Evolutionary conservation across 1,140 invertebrate genomes (phyloP).

Genomic region (Panagrolaimus sp.): DNA sequence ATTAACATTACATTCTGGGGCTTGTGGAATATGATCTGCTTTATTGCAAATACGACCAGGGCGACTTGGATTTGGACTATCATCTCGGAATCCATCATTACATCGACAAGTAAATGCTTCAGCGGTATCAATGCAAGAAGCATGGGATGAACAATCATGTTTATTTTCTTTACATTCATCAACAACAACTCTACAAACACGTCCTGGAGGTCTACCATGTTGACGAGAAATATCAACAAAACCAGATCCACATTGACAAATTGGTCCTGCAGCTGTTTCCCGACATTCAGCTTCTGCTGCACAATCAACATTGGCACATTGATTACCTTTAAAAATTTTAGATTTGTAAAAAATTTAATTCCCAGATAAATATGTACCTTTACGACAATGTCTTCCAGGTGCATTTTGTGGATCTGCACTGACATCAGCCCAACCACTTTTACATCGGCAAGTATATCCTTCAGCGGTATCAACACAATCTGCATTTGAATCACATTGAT

Average conservation of each 20-base stretch:
- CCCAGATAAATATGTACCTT: constrained; percentile 33
- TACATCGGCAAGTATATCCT: constrained; percentile 58
- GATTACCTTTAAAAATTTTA: constrained; percentile 36
- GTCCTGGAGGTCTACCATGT: constrained; percentile 49
- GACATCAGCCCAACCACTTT: constrained; percentile 57
- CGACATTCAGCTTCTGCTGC: constrained; percentile 58
- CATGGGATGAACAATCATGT: constrained; percentile 59
- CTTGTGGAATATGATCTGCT: constrained; percentile 48
- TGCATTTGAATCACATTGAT: constrained; percentile 60
- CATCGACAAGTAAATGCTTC: constrained; percentile 60
- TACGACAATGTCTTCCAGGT: constrained; percentile 52
- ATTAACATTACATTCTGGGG: constrained; percentile 58
- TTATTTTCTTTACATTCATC: constrained; percentile 53
- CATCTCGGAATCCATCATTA: constrained; percentile 52
- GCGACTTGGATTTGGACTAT: constrained; percentile 38
- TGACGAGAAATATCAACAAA: constrained; percentile 53
- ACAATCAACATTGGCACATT: constrained; percentile 51
- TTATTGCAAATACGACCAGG: constrained; percentile 53
- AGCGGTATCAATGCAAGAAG: constrained; percentile 60
- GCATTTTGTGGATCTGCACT: constrained; percentile 47
- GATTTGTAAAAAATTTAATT: background rate
- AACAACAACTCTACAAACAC: constrained; percentile 50
- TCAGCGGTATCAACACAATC: constrained; percentile 60
- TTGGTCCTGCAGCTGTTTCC: constrained; percentile 46
- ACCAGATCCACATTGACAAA: constrained; percentile 50